Conservation (phyloP, 2,888 invertebrate species). For the Cosmia pyralina region DNA sequence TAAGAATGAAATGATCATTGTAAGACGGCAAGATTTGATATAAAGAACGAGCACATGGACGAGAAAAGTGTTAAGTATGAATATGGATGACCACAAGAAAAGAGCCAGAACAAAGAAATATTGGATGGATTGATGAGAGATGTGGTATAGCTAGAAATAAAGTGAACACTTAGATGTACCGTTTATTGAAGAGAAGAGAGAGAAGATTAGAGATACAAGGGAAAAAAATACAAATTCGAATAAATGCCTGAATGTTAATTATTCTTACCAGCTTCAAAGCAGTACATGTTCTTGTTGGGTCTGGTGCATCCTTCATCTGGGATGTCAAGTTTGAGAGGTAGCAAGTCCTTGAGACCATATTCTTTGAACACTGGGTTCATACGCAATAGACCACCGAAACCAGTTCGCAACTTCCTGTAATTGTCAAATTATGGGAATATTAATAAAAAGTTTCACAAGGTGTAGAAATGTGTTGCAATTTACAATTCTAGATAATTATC, state of each 20-base stretch:
- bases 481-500: neutral
- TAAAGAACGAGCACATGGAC: neutral
- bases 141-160: no score
- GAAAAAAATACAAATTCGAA: neutral
- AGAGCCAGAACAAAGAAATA: no score
- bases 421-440: conserved; percentile 16
- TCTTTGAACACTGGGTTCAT: conserved; percentile 97
- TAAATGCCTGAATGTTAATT: neutral
- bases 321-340: conserved; percentile 96
- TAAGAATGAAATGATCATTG: neutral
- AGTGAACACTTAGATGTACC: no score
- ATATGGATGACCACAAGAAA: no score
- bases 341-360: conserved; percentile 95
- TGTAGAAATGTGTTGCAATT: conserved; percentile 12
- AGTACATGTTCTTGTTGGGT: conserved; percentile 96
- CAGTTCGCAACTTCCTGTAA: conserved; percentile 93
- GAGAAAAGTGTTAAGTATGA: neutral
- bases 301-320: conserved; percentile 98
- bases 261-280: conserved; percentile 96
- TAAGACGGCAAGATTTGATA: neutral
- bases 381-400: conserved; percentile 94
- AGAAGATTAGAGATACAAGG: no score
- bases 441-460: conserved; percentile 20
- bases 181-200: no score
- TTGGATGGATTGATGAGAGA: no score